Base-by-base conservation (phyloP, 2,113 vertebrate genomes). In the Prionailurus bengalensis region DNA sequence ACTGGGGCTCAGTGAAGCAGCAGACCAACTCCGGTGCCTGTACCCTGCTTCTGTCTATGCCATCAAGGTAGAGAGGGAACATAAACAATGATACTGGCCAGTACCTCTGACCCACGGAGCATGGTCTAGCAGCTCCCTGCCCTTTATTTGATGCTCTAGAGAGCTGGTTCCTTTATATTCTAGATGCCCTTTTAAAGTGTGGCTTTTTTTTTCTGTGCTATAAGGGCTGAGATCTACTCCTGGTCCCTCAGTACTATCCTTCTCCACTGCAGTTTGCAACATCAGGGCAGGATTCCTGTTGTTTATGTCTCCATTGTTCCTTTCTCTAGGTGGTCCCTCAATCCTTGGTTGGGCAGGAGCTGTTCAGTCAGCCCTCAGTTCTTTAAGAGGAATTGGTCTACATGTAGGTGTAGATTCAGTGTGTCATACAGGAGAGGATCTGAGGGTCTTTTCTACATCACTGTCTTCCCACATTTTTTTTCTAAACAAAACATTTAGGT, bases 401-500 rank as follows among this genome's bases (percentile, higher is more conserved):
- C 39, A 15, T 45, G 39, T 39, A 74, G 39, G 39, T 7, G 23
- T 27, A 45, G 73, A 27, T 15, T 74, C 12, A 15, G 23, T 74
- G 73, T 42, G 39, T 73, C 23, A 8, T 25, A 39, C 23, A 27
- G 71, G 36, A 14, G 23, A 25, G 25, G 23, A 74, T 39, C 71
- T 42, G 21, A 74, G 5, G 25, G 39, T 15, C 21, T 29, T 15
- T 74, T 74, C 39, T 45, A 45, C 1, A 7, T 45, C 25, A 45
- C 25, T 45, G 12, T 45, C 39, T 25, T 45, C 39, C 73, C 73
- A 61, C 58, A 23, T 71, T 91, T 87, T 84, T 79, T 78, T 93
- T 70, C 66, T 84, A 48, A 95, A 85, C 15, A 70, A 78, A 95
- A 87, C 27, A 36, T 80, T 89, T 58, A 87, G 63, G 25, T 91